Evolutionary conservation across 2,888 invertebrate species (phyloP).

Genomic region (Phragmatobia fuliginosa): DNA sequence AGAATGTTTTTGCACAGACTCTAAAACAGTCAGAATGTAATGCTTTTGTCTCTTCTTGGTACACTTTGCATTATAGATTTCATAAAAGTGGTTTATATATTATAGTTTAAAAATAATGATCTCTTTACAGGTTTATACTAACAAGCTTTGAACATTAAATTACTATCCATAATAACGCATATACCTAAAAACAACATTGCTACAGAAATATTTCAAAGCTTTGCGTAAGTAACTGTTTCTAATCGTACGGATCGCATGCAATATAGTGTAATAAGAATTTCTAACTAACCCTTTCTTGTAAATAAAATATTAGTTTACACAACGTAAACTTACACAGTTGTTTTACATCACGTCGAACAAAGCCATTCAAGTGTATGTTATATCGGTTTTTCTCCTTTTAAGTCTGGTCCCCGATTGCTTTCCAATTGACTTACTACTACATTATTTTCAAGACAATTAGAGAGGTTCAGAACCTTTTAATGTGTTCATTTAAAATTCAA

Average conservation of each 20-base stretch:
- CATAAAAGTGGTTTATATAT: background rate
- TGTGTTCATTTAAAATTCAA: too few relatives aligned
- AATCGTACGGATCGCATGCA: background rate
- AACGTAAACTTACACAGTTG: constrained; percentile 12
- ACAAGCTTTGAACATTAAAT: too few relatives aligned
- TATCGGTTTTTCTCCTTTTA: constrained; percentile 19
- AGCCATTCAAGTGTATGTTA: constrained; percentile 20
- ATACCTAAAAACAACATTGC: too few relatives aligned
- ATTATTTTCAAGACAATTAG: constrained; percentile 29
- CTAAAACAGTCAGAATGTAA: too few relatives aligned
- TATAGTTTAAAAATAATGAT: background rate
- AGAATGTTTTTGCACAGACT: too few relatives aligned
- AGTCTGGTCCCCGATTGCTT: constrained; percentile 1
- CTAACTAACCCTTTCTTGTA: constrained; percentile 20
- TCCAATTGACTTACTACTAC: background rate
- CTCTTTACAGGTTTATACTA: too few relatives aligned
- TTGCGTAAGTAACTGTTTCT: background rate
- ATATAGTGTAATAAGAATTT: background rate
- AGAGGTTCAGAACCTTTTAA: constrained; percentile 29
- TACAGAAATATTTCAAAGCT: background rate
- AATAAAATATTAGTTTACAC: constrained; percentile 17
- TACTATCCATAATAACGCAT: background rate
- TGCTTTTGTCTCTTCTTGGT: too few relatives aligned
- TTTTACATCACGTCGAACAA: constrained; percentile 22
- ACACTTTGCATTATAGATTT: background rate